Base-by-base conservation (phyloP, 2,113 vertebrate genomes). In the Spea bombifrons region DNA sequence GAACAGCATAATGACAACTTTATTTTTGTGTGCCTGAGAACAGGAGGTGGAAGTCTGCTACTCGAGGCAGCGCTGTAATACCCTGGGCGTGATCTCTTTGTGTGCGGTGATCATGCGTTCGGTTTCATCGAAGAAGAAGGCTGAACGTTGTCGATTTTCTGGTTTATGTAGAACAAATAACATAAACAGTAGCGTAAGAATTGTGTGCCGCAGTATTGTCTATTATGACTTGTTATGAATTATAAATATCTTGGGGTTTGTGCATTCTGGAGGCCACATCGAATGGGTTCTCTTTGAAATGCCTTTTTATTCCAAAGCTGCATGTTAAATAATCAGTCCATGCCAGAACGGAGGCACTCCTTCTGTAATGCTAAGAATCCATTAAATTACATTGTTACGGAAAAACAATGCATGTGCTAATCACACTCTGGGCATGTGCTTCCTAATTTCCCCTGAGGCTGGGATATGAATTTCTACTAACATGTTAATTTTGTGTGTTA, bases 401-500 rank as follows among this genome's bases (percentile, higher is more conserved):
- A 87, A 88, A 94, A 92, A 95, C 94, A 95, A 95, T 94, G 86
- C 90, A 88, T 84, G 89, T 92, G 94, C 93, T 94, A 95, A 94
- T 95, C 94, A 93, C 86, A 90, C 91, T 90, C 91, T 87, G 92
- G 91, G 93, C 93, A 94, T 90, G 91, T 91, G 93, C 91, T 92
- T 94, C 90, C 91, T 95, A 94, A 95, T 95, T 94, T 95, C 93
- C 93, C 94, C 63, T 1, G 93, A 87, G 94, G 88, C 85, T 87
- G 12, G 89, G 90, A 92, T 91, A 95, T 95, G 93, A 95, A 94
- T 94, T 95, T 93, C 94, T 94, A 94, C 93, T 93, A 94, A 94
- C 94, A 93, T 93, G 89, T 93, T 95, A 94, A 95, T 95, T 94
- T 90, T 93, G 92, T 94, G 91, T 91, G 93, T 95, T 95, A 95